phyloP scores from a whole-genome alignment of 1,140 invertebrate genomes.

The Vollenhovia emeryi region DNA sequence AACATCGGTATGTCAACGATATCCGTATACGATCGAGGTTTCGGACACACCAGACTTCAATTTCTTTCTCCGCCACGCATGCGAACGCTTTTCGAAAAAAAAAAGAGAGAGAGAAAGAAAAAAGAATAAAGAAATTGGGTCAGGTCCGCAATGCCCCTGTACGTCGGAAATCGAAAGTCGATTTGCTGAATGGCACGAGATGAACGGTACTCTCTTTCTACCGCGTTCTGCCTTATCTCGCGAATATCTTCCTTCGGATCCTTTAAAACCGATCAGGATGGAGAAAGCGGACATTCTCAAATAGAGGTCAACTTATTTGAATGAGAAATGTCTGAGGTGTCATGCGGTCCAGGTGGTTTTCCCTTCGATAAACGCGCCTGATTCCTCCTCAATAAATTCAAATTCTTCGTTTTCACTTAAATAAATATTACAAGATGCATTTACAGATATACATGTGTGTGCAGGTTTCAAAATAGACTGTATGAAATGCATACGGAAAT shows the following conservation, averaged over 20 bases:
- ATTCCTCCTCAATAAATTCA: slow-evolving; percentile 28
- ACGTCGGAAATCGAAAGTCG: slow-evolving; percentile 80
- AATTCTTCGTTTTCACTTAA: neutral
- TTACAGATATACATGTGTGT: neutral
- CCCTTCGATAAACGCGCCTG: slow-evolving; percentile 68
- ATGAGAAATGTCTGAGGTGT: slow-evolving; percentile 71
- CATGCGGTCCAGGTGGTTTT: slow-evolving; percentile 67
- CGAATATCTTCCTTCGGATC: slow-evolving; percentile 69
- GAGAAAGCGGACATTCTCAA: slow-evolving; percentile 75
- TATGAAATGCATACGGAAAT: neutral
- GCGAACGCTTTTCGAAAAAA: slow-evolving; percentile 17
- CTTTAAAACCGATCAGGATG: slow-evolving; percentile 69
- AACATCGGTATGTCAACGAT: slow-evolving; percentile 12
- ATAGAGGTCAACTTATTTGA: slow-evolving; percentile 77
- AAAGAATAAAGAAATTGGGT: slow-evolving; percentile 47
- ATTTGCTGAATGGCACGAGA: slow-evolving; percentile 69
- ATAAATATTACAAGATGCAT: neutral
- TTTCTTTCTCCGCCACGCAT: slow-evolving; percentile 24
- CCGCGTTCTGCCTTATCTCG: slow-evolving; percentile 71
- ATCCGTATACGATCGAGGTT: slow-evolving; percentile 54
- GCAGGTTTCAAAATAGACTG: neutral
- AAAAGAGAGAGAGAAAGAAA: neutral
- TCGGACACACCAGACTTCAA: slow-evolving; percentile 48
- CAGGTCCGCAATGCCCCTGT: slow-evolving; percentile 31
- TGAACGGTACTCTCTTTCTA: slow-evolving; percentile 62